phyloP scores from a whole-genome alignment of 2,888 invertebrate species.

The Trilocha varians region DNA sequence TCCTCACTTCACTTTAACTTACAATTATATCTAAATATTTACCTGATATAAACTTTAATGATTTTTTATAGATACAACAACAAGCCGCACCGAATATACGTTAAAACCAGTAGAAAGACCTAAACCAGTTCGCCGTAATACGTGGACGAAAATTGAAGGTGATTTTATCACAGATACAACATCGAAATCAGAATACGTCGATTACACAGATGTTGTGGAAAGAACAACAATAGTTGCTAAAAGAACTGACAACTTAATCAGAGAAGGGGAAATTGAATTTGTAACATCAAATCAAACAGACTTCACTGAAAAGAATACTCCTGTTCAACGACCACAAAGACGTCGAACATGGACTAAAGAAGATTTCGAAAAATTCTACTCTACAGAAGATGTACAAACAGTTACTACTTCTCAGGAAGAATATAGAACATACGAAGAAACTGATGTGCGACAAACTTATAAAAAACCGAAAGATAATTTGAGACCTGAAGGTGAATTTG shows the following conservation, averaged over 20 bases:
- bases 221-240: conserved; percentile 73
- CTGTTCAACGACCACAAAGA: conserved; percentile 73
- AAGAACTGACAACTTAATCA: conserved; percentile 77
- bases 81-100: conserved; percentile 79
- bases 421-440: conserved; percentile 75
- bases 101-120: conserved; percentile 78
- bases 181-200: conserved; percentile 76
- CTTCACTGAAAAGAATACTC: conserved; percentile 72
- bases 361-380: conserved; percentile 80
- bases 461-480: conserved; percentile 38
- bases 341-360: conserved; percentile 82
- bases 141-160: conserved; percentile 84
- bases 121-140: conserved; percentile 79
- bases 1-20: too few species aligned
- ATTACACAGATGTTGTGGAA: conserved; percentile 73
- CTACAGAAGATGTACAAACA: conserved; percentile 68
- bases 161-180: conserved; percentile 82
- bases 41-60: neutral
- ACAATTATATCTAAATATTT: neutral
- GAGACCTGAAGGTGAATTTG: conserved; percentile 67
- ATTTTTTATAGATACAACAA: conserved; percentile 76
- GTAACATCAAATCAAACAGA: conserved; percentile 77
- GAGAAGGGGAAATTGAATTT: conserved; percentile 79
- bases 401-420: conserved; percentile 80
- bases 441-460: conserved; percentile 59